phyloP scores from a whole-genome alignment of 1,140 invertebrate species.

The Aphis gossypii region DNA sequence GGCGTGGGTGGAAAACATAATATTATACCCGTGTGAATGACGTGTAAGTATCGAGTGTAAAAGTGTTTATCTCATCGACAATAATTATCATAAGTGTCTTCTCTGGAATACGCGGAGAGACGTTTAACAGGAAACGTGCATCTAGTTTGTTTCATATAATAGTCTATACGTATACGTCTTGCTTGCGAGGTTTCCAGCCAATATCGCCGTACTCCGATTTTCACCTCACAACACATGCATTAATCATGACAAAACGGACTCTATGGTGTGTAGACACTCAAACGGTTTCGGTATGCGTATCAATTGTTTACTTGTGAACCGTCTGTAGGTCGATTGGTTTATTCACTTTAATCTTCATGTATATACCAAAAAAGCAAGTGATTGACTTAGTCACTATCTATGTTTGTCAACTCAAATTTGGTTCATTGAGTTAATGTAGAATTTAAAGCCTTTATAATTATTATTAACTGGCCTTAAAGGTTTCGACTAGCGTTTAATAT shows the following conservation, averaged over 20 bases:
- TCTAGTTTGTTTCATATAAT: background rate
- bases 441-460: background rate
- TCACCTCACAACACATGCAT: too few species aligned
- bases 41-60: background rate
- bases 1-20: background rate
- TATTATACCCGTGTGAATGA: background rate
- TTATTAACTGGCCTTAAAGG: background rate
- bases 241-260: background rate
- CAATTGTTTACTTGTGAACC: background rate
- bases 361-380: background rate
- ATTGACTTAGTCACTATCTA: background rate
- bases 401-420: background rate
- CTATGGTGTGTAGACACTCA: background rate
- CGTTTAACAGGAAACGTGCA: background rate
- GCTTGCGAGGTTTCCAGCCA: background rate
- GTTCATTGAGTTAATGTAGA: background rate
- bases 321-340: background rate
- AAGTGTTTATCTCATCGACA: too few species aligned
- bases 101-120: too few species aligned
- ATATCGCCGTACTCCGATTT: background rate
- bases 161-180: background rate
- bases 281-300: background rate
- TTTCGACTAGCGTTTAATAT: background rate
- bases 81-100: background rate
- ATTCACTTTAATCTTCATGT: background rate